Conservation (phyloP, 92 coral and sea anemone species). For the Epizoanthus rinbou region DNA sequence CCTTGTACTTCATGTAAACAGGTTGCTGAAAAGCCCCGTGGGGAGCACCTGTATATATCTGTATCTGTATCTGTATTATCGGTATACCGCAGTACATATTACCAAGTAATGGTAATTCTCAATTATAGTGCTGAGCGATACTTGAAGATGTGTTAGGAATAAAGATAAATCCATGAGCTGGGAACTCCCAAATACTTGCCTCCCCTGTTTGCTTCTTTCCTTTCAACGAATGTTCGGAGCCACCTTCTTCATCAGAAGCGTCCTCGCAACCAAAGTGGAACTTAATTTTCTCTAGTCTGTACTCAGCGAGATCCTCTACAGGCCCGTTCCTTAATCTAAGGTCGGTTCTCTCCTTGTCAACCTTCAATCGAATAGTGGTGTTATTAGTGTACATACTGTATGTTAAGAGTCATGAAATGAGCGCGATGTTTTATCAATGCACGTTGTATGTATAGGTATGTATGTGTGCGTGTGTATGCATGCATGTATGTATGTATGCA, state of each 20-base stretch:
- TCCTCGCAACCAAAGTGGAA: conserved; percentile 57
- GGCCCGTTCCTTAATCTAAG: conserved; percentile 56
- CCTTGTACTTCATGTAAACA: too few species aligned
- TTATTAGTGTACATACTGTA: background rate
- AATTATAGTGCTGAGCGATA: too few species aligned
- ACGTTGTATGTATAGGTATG: too few species aligned
- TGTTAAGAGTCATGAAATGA: background rate
- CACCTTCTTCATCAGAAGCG: conserved; percentile 9
- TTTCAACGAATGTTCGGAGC: conserved; percentile 58
- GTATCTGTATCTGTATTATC: too few species aligned
- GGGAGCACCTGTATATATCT: too few species aligned
- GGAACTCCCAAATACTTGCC: conserved; percentile 17
- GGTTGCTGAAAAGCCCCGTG: too few species aligned
- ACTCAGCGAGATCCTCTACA: conserved; percentile 35
- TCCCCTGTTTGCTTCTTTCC: conserved; percentile 48
- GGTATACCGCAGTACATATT: too few species aligned
- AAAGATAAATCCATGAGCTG: background rate
- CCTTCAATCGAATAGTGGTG: background rate
- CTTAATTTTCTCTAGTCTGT: conserved; percentile 39
- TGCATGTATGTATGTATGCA: too few species aligned
- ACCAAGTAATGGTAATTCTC: too few species aligned
- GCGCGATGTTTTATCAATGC: too few species aligned
- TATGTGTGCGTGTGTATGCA: too few species aligned
- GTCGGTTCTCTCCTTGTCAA: conserved; percentile 25
- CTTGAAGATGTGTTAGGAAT: background rate